Conservation (phyloP, 2,888 invertebrate genomes). For the Amaurobius ferox region DNA sequence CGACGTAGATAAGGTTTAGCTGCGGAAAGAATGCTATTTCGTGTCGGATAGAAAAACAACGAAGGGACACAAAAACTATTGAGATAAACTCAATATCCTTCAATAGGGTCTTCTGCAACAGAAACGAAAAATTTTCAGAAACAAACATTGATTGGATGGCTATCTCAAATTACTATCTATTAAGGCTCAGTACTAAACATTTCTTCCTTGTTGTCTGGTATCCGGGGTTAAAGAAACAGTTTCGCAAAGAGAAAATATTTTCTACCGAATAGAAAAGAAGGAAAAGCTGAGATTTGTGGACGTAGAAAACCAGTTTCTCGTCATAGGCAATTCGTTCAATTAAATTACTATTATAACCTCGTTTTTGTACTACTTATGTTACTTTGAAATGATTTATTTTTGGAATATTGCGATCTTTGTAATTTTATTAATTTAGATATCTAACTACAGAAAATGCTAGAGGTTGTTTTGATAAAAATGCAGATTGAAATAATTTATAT, state of each 20-base stretch:
- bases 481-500: too few species aligned
- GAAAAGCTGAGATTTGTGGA: too few species aligned
- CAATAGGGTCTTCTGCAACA: conserved; percentile 29
- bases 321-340: too few species aligned
- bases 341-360: too few species aligned
- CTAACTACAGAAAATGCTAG: too few species aligned
- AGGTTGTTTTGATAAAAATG: too few species aligned
- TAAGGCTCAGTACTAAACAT: conserved; percentile 41
- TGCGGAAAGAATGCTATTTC: conserved; percentile 34
- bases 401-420: too few species aligned
- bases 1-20: conserved; percentile 31
- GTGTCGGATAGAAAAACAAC: conserved; percentile 27
- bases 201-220: conserved; percentile 19
- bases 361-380: too few species aligned
- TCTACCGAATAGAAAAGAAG: too few species aligned
- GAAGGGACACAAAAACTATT: conserved; percentile 27
- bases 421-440: too few species aligned
- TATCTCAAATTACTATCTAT: conserved; percentile 58
- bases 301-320: too few species aligned
- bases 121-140: conserved; percentile 52
- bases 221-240: conserved; percentile 16
- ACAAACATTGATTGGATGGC: conserved; percentile 63
- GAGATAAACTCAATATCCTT: conserved; percentile 34
- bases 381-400: too few species aligned
- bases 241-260: not conserved